Conservation (phyloP, 2,113 vertebrate genomes). For the Brachionichthys hirsutus region DNA sequence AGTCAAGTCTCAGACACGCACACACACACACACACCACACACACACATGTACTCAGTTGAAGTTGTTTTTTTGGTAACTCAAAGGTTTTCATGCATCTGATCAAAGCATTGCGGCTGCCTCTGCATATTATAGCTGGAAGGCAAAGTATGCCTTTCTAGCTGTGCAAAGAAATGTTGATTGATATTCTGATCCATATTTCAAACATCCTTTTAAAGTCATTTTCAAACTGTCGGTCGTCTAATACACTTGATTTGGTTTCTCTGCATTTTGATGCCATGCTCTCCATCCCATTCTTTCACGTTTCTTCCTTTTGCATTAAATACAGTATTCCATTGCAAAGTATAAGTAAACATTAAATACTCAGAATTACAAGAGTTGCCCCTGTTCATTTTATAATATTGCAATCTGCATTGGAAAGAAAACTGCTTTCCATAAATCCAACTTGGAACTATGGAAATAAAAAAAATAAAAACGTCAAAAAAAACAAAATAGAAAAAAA, state of each 20-base stretch:
- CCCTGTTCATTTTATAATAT: too few relatives aligned
- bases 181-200: conserved; percentile 37
- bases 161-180: conserved; percentile 14
- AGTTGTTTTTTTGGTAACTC: conserved; percentile 30
- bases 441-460: too few relatives aligned
- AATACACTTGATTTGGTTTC: background rate
- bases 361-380: too few relatives aligned
- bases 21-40: conserved; percentile 1
- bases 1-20: conserved; percentile 18
- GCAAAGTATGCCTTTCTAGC: conserved; percentile 6
- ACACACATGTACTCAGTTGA: conserved; percentile 26
- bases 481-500: too few relatives aligned
- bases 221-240: background rate
- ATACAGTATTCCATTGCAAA: background rate
- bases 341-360: too few relatives aligned
- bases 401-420: too few relatives aligned
- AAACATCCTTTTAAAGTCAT: conserved; percentile 3
- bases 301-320: background rate
- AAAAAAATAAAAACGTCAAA: too few relatives aligned
- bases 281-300: conserved; percentile 10
- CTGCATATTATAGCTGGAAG: conserved; percentile 38
- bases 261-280: background rate
- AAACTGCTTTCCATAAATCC: too few relatives aligned
- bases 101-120: conserved; percentile 29
- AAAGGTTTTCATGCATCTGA: conserved; percentile 39